Evolutionary conservation across 2,797 vertebrate species (phyloP).

Genomic region (Otolemur crassicaudatus): DNA sequence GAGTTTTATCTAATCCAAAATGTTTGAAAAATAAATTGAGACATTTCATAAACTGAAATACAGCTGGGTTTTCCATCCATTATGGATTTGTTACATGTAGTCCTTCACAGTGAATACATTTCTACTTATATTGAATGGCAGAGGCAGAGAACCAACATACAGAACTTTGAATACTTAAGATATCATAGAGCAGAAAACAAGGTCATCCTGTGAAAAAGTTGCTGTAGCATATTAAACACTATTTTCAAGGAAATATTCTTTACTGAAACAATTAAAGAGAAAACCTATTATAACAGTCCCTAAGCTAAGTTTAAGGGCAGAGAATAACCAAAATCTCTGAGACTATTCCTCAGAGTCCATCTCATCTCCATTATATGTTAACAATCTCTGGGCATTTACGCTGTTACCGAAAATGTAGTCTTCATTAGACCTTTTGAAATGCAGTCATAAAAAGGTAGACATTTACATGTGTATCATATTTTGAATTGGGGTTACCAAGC

Average conservation of each 20-base stretch:
- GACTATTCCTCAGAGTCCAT: not conserved
- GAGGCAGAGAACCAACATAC: constrained; percentile 39
- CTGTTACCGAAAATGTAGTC: not conserved
- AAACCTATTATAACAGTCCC: not conserved
- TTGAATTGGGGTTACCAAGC: not conserved
- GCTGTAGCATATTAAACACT: not conserved
- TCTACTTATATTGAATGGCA: constrained; percentile 48
- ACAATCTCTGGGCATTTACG: not conserved
- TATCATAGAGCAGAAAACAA: constrained; percentile 11
- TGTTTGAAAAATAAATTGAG: constrained; percentile 82
- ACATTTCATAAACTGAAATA: constrained; percentile 80
- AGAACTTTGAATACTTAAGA: constrained; percentile 1
- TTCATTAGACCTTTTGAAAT: not conserved
- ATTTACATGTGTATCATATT: not conserved
- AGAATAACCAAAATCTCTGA: constrained; percentile 18
- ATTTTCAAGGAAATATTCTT: constrained; percentile 59
- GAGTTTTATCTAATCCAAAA: constrained; percentile 80
- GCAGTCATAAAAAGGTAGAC: not conserved
- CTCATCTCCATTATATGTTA: not conserved
- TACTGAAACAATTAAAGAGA: constrained; percentile 43
- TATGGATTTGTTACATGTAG: constrained; percentile 44
- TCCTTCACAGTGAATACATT: constrained; percentile 6
- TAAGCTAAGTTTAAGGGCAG: not conserved
- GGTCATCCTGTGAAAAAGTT: constrained; percentile 14
- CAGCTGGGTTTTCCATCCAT: constrained; percentile 76